A percentile compares a stretch with the other conserved stretches of the same genome.
Evolutionary conservation across 2,888 invertebrate species (phyloP).

Genomic region (Apodemia mormo): DNA sequence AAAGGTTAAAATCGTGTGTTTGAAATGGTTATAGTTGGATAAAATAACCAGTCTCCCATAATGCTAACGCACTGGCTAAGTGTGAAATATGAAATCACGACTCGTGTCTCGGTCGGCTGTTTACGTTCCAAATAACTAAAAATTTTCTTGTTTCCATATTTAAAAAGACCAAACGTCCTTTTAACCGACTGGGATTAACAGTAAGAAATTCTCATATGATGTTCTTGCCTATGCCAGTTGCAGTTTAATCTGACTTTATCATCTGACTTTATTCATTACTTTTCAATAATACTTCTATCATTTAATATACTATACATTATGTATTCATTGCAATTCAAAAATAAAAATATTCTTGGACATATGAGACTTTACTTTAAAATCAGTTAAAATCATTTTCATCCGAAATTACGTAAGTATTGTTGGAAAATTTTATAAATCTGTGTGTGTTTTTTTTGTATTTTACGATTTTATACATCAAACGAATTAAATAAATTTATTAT

Average conservation of each 20-base stretch:
- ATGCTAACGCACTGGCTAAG: conserved; percentile 71
- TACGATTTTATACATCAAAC: too few relatives aligned
- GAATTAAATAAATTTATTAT: too few relatives aligned
- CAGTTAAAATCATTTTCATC: too few relatives aligned
- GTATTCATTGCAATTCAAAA: too few relatives aligned
- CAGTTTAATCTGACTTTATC: background rate
- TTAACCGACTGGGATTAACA: background rate
- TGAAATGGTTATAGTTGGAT: conserved; percentile 49
- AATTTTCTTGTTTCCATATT: conserved; percentile 53
- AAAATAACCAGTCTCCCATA: conserved; percentile 69
- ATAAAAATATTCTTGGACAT: too few relatives aligned
- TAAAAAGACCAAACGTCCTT: background rate
- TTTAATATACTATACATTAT: too few relatives aligned
- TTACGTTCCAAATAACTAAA: conserved; percentile 71
- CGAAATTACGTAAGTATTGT: too few relatives aligned
- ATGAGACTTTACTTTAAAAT: too few relatives aligned
- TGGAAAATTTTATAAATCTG: too few relatives aligned
- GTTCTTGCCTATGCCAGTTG: background rate
- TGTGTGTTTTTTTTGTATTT: too few relatives aligned
- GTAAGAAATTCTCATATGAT: background rate
- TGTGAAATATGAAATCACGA: conserved; percentile 83
- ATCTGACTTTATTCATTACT: background rate
- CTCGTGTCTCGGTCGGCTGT: conserved; percentile 69
- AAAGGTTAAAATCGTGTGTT: conserved; percentile 39
- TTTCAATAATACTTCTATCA: background rate